phyloP scores from a whole-genome alignment of 2,888 invertebrate species.

The Campoplex capitator region DNA sequence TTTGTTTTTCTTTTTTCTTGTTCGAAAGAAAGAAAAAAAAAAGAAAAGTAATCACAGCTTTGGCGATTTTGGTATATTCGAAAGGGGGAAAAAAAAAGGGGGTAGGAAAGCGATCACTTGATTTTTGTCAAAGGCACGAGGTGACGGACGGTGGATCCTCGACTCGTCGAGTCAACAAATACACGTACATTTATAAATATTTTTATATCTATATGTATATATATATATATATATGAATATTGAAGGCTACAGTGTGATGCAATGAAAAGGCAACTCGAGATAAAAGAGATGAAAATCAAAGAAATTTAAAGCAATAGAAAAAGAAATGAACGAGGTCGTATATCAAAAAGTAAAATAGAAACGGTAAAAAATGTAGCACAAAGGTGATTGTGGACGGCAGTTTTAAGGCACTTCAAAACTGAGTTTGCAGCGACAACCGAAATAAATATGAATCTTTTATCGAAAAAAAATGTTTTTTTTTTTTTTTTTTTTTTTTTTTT shows the following conservation, averaged over 20 bases:
- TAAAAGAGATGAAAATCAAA: not conserved
- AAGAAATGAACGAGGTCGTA: constrained; percentile 1
- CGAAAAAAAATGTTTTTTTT: too few species aligned
- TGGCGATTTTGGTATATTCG: constrained; percentile 22
- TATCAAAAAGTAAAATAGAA: constrained; percentile 16
- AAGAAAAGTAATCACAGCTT: not conserved
- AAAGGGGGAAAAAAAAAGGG: not conserved
- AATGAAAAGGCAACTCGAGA: constrained; percentile 26
- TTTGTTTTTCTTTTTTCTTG: constrained; percentile 15
- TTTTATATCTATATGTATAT: not conserved
- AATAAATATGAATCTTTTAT: not conserved
- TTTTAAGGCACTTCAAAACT: constrained; percentile 77
- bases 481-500: not conserved
- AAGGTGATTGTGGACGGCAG: constrained; percentile 76
- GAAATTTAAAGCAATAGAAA: constrained; percentile 32
- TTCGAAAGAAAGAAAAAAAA: not conserved
- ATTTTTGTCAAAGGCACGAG: constrained; percentile 61
- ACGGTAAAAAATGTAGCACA: constrained; percentile 69
- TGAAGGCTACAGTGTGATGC: constrained; percentile 71
- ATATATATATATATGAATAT: constrained; percentile 27
- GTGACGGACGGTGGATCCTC: constrained; percentile 61
- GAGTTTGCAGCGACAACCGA: constrained; percentile 75
- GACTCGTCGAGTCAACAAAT: constrained; percentile 54
- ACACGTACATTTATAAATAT: constrained; percentile 1
- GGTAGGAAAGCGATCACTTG: constrained; percentile 54